Evolutionary conservation across 2,888 invertebrate genomes (phyloP).

Genomic region (Parnassius mnemosyne): DNA sequence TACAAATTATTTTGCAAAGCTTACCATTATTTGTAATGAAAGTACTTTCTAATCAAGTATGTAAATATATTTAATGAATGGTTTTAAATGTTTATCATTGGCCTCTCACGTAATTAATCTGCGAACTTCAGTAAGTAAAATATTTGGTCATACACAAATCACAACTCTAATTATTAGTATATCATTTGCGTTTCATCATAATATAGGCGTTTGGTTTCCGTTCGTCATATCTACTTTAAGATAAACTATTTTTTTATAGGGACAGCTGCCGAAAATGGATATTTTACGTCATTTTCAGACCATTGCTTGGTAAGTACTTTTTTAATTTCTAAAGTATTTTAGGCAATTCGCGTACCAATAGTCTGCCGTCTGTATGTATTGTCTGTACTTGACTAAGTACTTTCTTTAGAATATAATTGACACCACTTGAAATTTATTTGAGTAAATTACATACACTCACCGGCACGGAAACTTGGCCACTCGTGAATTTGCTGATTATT

Average conservation of each 20-base stretch:
- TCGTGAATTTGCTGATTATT: too few relatives aligned
- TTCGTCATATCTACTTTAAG: too few relatives aligned
- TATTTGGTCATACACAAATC: slow-evolving; percentile 16
- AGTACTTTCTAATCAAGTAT: slow-evolving; percentile 1
- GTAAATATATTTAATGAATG: slow-evolving; percentile 11
- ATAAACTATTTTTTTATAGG: slow-evolving; percentile 33
- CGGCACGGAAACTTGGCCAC: too few relatives aligned
- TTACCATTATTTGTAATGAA: slow-evolving; percentile 11
- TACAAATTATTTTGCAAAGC: slow-evolving; percentile 2
- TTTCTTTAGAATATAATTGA: too few relatives aligned
- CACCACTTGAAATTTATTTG: too few relatives aligned
- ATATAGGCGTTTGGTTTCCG: background rate
- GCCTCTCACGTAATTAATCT: slow-evolving; percentile 8
- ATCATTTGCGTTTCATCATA: background rate
- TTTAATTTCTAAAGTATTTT: background rate
- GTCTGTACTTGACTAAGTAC: too few relatives aligned
- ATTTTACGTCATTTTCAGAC: slow-evolving; percentile 55
- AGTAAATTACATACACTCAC: too few relatives aligned
- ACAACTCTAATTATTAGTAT: background rate
- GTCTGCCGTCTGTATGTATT: too few relatives aligned
- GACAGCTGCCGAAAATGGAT: slow-evolving; percentile 48
- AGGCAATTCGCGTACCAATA: too few relatives aligned
- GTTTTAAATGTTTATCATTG: slow-evolving; percentile 9
- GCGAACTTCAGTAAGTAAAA: slow-evolving; percentile 15
- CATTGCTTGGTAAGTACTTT: slow-evolving; percentile 52